These are phyloP conservation scores for Fopius arisanus DNA, from an alignment of 1,140 invertebrate species.

Conservation along the genomic window DNA sequence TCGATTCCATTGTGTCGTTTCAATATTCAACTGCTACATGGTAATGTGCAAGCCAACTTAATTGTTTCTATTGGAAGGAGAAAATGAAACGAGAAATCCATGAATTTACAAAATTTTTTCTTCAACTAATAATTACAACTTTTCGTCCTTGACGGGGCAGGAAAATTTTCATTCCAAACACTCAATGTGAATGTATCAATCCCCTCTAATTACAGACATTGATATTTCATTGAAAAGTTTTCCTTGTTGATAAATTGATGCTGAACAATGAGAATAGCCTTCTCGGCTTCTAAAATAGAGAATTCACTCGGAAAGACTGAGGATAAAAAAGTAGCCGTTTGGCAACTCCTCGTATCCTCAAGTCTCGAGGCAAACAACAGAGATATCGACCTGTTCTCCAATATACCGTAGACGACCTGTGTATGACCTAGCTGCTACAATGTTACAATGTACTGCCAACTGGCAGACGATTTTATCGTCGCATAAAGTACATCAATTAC, in stretches of 20 bases:
- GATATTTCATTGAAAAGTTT: too few species aligned
- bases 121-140: too few species aligned
- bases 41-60: not conserved
- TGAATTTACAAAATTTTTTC: not conserved
- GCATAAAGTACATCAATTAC: slow-evolving; percentile 31
- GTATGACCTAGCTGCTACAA: slow-evolving; percentile 18
- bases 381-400: not conserved
- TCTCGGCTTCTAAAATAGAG: too few species aligned
- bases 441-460: slow-evolving; percentile 28
- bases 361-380: not conserved
- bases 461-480: slow-evolving; percentile 34
- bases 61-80: not conserved
- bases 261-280: too few species aligned
- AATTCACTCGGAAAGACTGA: too few species aligned
- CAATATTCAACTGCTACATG: slow-evolving; percentile 4
- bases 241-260: too few species aligned
- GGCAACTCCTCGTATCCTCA: not conserved
- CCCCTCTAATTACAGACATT: too few species aligned
- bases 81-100: not conserved
- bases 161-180: too few species aligned
- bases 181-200: too few species aligned
- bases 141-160: too few species aligned
- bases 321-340: too few species aligned
- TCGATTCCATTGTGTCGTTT: slow-evolving; percentile 25
- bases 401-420: slow-evolving; percentile 22